Percentiles rank a stretch among this genome's conserved stretches.
Evolutionary conservation across 2,888 invertebrate genomes (phyloP).

Genomic region (Acanthococcus lagerstroemiae): DNA sequence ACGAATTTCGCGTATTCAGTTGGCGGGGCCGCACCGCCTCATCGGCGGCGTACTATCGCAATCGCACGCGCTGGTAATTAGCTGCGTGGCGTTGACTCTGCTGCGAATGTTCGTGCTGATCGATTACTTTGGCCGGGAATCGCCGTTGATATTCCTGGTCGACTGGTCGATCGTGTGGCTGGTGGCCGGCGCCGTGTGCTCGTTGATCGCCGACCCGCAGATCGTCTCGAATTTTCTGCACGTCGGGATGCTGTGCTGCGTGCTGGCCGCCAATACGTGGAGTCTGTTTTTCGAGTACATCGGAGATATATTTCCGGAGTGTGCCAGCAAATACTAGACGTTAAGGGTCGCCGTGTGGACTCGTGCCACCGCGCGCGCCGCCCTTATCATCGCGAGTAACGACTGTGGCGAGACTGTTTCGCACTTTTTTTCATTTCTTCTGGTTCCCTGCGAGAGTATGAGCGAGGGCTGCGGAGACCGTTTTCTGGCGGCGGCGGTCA

Average conservation of each 20-base stretch:
- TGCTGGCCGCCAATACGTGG: conserved; percentile 1
- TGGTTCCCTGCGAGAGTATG: not conserved
- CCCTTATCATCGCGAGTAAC: too few relatives aligned
- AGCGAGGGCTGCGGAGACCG: conserved; percentile 50
- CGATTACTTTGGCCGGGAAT: not conserved
- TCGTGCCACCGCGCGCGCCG: too few relatives aligned
- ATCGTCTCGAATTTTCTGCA: not conserved
- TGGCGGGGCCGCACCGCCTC: not conserved
- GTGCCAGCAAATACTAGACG: not conserved
- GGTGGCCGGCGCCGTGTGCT: too few relatives aligned
- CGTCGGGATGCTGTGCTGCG: too few relatives aligned
- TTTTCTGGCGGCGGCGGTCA: conserved; percentile 49
- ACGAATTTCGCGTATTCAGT: too few relatives aligned
- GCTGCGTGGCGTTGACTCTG: not conserved
- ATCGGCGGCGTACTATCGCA: not conserved
- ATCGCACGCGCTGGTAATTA: not conserved
- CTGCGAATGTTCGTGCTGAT: not conserved
- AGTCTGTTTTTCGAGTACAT: conserved; percentile 13
- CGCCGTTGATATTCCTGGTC: not conserved
- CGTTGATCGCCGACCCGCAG: not conserved
- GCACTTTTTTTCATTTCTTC: not conserved
- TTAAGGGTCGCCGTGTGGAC: not conserved
- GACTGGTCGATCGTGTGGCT: conserved; percentile 2
- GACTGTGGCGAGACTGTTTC: not conserved
- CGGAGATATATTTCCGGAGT: conserved; percentile 6